A percentile compares a stretch with the other conserved stretches of the same genome.
Conservation (phyloP, 2,113 vertebrate species). For the Riparia riparia region DNA sequence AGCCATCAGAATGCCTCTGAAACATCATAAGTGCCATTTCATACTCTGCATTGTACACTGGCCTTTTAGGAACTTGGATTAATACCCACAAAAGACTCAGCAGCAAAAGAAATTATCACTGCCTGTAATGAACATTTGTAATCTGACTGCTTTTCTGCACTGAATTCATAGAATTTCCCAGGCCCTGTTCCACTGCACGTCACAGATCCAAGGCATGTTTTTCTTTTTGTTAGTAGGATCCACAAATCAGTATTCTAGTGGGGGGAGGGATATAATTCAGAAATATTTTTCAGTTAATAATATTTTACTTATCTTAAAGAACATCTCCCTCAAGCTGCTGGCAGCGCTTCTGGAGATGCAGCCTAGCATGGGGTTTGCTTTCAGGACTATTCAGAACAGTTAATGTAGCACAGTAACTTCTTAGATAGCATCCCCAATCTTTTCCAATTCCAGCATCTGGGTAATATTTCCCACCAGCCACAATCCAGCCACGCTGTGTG, state of each 20-base stretch:
- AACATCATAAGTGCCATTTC: not conserved
- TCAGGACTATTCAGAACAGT: not conserved
- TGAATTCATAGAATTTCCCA: not conserved
- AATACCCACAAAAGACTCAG: not conserved
- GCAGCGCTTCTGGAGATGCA: not conserved
- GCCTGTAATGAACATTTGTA: not conserved
- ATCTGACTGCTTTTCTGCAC: not conserved
- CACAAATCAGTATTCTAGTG: not conserved
- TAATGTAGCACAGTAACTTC: not conserved
- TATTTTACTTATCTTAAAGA: not conserved
- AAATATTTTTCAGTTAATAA: not conserved
- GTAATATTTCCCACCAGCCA: not conserved
- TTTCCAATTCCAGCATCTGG: not conserved
- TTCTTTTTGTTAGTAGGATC: not conserved
- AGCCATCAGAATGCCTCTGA: not conserved
- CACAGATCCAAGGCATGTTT: not conserved
- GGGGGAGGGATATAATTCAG: accelerated
- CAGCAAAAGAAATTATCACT: not conserved
- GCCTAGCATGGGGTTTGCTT: not conserved
- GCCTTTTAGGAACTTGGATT: not conserved
- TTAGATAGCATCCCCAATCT: not conserved
- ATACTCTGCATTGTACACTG: not conserved
- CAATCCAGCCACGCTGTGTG: not conserved
- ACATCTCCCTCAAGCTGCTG: not conserved
- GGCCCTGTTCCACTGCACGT: not conserved